phyloP scores from a whole-genome alignment of 2,888 invertebrate genomes.

The Dryocosmus kuriphilus region DNA sequence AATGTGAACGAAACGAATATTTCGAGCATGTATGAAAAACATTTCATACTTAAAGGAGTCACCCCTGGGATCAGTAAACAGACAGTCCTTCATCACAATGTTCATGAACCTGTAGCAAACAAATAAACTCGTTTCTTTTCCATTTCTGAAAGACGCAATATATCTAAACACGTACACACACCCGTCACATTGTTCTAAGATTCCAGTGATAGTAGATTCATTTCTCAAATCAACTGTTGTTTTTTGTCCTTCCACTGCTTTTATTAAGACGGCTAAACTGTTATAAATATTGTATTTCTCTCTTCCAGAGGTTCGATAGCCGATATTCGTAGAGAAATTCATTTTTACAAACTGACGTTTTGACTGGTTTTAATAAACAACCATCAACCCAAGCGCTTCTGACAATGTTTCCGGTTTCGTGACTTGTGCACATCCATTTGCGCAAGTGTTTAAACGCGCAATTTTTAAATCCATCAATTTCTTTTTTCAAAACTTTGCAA shows the following conservation, averaged over 20 bases:
- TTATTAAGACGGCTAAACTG: slow-evolving; percentile 82
- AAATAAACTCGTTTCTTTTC: slow-evolving; percentile 17
- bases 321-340: slow-evolving; percentile 2
- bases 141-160: neutral
- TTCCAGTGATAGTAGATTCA: slow-evolving; percentile 83
- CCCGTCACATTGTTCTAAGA: slow-evolving; percentile 83
- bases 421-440: too few relatives aligned
- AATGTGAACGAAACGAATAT: slow-evolving; percentile 85
- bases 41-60: slow-evolving; percentile 81
- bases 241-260: slow-evolving; percentile 81
- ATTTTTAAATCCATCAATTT: too few relatives aligned
- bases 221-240: slow-evolving; percentile 84
- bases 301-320: slow-evolving; percentile 43
- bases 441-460: too few relatives aligned
- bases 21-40: slow-evolving; percentile 83
- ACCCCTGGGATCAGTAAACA: slow-evolving; percentile 83
- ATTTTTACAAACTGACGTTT: neutral
- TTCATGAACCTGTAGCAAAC: slow-evolving; percentile 82
- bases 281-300: slow-evolving; percentile 80
- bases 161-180: slow-evolving; percentile 69
- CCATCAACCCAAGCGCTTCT: neutral
- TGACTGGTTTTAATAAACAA: too few relatives aligned
- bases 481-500: too few relatives aligned
- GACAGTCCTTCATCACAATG: slow-evolving; percentile 81
- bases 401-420: too few relatives aligned